Evolutionary conservation across 2,113 vertebrate genomes (phyloP).

Genomic region (Sakesphorus luctuosus): DNA sequence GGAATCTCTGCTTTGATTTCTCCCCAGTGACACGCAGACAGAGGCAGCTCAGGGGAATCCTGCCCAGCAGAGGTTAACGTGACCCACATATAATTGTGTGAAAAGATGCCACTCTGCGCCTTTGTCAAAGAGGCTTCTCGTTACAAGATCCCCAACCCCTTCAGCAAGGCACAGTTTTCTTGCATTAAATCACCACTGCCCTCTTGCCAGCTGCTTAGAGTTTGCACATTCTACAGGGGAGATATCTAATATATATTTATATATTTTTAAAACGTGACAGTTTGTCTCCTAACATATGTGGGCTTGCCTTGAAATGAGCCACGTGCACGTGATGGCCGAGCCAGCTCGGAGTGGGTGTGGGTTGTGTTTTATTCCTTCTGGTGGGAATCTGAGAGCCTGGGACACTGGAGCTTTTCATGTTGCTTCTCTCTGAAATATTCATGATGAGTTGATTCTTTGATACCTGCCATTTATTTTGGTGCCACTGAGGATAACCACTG

Average conservation of each 20-base stretch:
- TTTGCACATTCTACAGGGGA: slow-evolving; percentile 65
- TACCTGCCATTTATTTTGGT: slow-evolving; percentile 66
- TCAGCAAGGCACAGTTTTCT: slow-evolving; percentile 73
- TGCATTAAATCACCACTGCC: slow-evolving; percentile 73
- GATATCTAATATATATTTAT: slow-evolving; percentile 54
- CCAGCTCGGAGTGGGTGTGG: not conserved
- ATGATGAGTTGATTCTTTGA: slow-evolving; percentile 57
- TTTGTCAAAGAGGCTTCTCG: slow-evolving; percentile 73
- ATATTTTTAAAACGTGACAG: slow-evolving; percentile 62
- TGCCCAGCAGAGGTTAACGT: slow-evolving; percentile 75
- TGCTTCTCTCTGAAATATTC: slow-evolving; percentile 63
- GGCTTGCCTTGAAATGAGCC: slow-evolving; percentile 59
- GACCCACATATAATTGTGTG: slow-evolving; percentile 78
- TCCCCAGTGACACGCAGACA: not conserved
- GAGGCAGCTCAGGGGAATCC: slow-evolving; percentile 49
- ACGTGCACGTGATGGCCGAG: slow-evolving; percentile 10
- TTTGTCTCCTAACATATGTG: slow-evolving; percentile 72
- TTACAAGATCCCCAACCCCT: slow-evolving; percentile 66
- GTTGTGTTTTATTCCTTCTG: slow-evolving; percentile 30
- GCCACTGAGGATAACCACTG: slow-evolving; percentile 47
- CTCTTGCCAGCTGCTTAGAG: slow-evolving; percentile 74
- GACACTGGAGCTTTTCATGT: slow-evolving; percentile 27
- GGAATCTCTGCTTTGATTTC: not conserved
- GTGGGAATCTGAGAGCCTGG: slow-evolving; percentile 51
- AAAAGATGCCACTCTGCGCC: slow-evolving; percentile 74